Evolutionary conservation across 2,797 vertebrate species (phyloP).

Genomic region (Semaprochilodus insignis): DNA sequence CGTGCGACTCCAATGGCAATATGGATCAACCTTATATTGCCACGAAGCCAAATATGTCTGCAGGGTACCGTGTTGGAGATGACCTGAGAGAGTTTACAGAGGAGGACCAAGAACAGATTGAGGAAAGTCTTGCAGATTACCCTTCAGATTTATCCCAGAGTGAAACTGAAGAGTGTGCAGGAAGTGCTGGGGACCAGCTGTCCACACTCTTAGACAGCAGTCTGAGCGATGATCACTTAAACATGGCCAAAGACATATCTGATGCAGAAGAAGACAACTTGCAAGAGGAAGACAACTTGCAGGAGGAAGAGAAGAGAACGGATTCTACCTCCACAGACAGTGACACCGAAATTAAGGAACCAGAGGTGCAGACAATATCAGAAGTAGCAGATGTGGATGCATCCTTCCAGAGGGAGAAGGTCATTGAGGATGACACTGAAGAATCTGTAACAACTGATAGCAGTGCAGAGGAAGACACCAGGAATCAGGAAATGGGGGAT

Average conservation of each 20-base stretch:
- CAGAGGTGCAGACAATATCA: conserved; percentile 15
- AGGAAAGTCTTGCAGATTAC: conserved; percentile 79
- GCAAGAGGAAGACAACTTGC: conserved; percentile 17
- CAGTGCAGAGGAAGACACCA: neutral
- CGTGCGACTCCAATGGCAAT: conserved; percentile 41
- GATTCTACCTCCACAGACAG: conserved; percentile 7
- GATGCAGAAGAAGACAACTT: conserved; percentile 11
- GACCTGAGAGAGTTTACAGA: conserved; percentile 77
- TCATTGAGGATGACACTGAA: neutral
- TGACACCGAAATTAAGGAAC: conserved; percentile 13
- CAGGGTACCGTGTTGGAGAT: conserved; percentile 46
- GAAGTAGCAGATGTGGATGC: neutral
- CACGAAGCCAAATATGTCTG: conserved; percentile 54
- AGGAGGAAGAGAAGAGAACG: conserved; percentile 2
- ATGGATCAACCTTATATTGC: conserved; percentile 36
- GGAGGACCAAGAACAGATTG: conserved; percentile 76
- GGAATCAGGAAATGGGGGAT: neutral
- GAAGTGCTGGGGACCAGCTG: conserved; percentile 27
- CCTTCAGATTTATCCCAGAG: conserved; percentile 75
- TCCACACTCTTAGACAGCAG: neutral
- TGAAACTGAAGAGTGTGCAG: conserved; percentile 63
- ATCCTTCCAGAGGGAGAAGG: neutral
- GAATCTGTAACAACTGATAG: conserved; percentile 7
- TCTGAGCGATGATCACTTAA: neutral
- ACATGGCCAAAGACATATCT: conserved; percentile 8